phyloP scores from a whole-genome alignment of 2,888 invertebrate genomes.

The Mellilla xanthometata region DNA sequence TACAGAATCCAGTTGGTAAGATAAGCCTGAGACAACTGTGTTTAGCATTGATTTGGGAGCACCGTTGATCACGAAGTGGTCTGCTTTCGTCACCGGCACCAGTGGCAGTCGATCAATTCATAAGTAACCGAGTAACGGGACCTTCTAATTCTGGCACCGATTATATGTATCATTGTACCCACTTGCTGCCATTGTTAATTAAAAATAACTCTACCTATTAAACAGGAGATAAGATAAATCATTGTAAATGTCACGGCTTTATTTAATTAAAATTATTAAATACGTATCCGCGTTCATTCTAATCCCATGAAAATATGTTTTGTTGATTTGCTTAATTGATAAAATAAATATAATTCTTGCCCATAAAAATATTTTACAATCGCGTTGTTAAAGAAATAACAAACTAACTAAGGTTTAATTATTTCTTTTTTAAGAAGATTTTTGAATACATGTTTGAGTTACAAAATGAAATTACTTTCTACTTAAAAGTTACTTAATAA shows the following conservation, averaged over 20 bases:
- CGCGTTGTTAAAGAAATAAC: no score
- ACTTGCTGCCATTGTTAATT: slow-evolving; percentile 37
- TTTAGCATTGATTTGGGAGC: slow-evolving; percentile 67
- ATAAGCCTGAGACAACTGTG: slow-evolving; percentile 62
- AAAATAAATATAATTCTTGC: no score
- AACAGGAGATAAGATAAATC: slow-evolving; percentile 34
- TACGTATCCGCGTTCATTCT: slow-evolving; percentile 1
- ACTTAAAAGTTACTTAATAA: no score
- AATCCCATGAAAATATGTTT: neutral
- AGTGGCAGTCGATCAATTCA: slow-evolving; percentile 52
- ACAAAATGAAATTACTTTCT: no score
- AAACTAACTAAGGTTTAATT: no score
- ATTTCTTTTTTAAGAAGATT: no score
- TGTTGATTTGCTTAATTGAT: no score
- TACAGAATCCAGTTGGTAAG: slow-evolving; percentile 54
- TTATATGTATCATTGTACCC: slow-evolving; percentile 35
- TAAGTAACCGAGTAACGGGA: slow-evolving; percentile 49
- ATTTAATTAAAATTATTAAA: slow-evolving; percentile 27
- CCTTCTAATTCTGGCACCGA: slow-evolving; percentile 33
- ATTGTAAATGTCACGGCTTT: slow-evolving; percentile 36
- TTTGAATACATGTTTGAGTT: no score
- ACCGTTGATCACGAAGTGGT: slow-evolving; percentile 65
- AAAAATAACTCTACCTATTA: slow-evolving; percentile 33
- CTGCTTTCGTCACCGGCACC: slow-evolving; percentile 61
- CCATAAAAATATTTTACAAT: slow-evolving; percentile 27